Base-by-base conservation (phyloP, 2,113 vertebrate genomes). In the Brachirus orientalis region DNA sequence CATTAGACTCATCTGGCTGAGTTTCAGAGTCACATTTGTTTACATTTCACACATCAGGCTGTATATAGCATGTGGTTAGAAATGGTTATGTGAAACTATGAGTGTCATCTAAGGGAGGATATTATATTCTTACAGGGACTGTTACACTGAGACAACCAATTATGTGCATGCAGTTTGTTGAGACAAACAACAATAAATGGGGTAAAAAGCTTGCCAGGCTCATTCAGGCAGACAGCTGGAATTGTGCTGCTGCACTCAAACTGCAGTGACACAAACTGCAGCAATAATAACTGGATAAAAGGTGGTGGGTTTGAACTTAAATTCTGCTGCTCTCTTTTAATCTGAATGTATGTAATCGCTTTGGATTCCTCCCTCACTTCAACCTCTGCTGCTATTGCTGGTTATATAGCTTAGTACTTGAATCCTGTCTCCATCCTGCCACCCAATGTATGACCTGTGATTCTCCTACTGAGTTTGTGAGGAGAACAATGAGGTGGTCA, bases 11-110 rank as follows among this genome's bases (percentile, higher is more conserved):
- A 53, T 55, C 43, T 22, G 43, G 8, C 40, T 60, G 48, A 72
- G 63, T 11, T 48, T 8, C 44, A 53, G 17, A 48, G 28, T 54
- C 36, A 65, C 54, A 41, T 68, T 55, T 40, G 33, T 52, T 53
- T 6, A 28, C 60, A 43, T 64, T 72, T 74, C 62, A 63, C 43
- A 62, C 63, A 47, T 52, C 36, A 58, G 38, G 36, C 18, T 13
- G 20, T 43, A 59, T 55, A 63, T 61, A 22, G 58, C 43, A 7
- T 47, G 33, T 37, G 14, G 72, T 62, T 36, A 58, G 61, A 56
- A 8, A n/a, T 1, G 38, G 17, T 53, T 67, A 10, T 48, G 36
- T 72, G 18, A 53, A 71, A 9, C 14, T 19, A 35, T 51, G 41
- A 44, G 20, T 51, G 17, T 13, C 17, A 38, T 52, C n/a, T 16